Percentiles rank a stretch among this genome's conserved stretches.
phyloP scores from a whole-genome alignment of 64 coral and sea anemone species.

The Actinia tenebrosa region DNA sequence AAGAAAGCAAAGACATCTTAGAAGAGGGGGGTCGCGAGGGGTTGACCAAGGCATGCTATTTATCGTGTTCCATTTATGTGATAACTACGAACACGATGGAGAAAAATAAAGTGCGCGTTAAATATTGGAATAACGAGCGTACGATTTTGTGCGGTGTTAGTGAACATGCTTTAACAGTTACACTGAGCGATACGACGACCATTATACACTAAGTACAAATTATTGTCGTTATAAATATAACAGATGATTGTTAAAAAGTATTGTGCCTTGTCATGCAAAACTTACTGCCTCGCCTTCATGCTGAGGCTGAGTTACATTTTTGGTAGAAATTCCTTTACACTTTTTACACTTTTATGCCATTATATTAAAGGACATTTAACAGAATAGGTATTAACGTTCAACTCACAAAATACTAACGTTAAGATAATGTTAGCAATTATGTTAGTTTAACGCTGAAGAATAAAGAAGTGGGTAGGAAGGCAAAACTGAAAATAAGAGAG shows the following conservation, averaged over 20 bases:
- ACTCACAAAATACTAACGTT: too few relatives aligned
- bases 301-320: neutral
- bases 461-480: neutral
- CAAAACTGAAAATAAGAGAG: neutral
- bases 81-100: neutral
- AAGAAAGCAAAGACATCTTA: slow-evolving; percentile 18
- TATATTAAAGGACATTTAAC: too few relatives aligned
- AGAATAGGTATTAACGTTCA: too few relatives aligned
- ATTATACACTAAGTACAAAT: neutral
- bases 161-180: neutral
- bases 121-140: neutral
- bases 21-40: neutral
- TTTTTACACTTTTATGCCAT: too few relatives aligned
- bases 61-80: neutral
- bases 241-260: neutral
- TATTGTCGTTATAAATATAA: neutral
- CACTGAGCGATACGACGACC: neutral
- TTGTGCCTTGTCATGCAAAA: neutral
- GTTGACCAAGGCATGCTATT: neutral
- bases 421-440: neutral
- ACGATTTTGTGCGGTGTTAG: neutral
- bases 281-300: neutral
- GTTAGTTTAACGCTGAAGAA: neutral
- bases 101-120: neutral
- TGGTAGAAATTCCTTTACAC: too few relatives aligned